Evolutionary conservation across 2,797 vertebrate genomes (phyloP).

Genomic region (Halcyon chelicuti): DNA sequence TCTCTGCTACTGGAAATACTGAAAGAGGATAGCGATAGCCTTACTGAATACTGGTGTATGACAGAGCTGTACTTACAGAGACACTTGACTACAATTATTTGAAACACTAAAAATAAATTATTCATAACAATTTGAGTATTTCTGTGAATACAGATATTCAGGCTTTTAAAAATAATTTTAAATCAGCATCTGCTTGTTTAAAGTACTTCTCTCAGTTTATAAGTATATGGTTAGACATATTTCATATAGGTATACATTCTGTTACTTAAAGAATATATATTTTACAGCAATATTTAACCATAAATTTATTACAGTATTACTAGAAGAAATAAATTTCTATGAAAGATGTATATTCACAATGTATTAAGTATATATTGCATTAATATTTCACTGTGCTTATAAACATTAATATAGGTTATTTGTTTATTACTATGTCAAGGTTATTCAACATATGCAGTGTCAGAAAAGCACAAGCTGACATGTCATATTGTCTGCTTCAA

Average conservation of each 20-base stretch:
- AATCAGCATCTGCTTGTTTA: background rate
- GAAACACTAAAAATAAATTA: background rate
- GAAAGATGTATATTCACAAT: constrained; percentile 9
- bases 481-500: constrained; percentile 75
- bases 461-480: constrained; percentile 75
- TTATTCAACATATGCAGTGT: constrained; percentile 73
- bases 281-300: background rate
- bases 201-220: background rate
- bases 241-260: background rate
- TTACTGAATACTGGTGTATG: background rate
- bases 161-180: background rate
- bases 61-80: background rate
- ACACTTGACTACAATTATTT: background rate
- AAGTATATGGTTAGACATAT: background rate
- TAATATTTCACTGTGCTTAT: constrained; percentile 9
- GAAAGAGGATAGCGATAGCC: background rate
- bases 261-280: background rate
- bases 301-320: background rate
- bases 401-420: constrained; percentile 57
- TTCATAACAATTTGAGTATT: background rate
- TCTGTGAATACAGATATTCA: background rate
- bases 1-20: background rate
- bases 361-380: background rate
- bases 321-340: background rate
- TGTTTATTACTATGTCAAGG: constrained; percentile 73